These are phyloP conservation scores for Coleophora flavipennella DNA, from an alignment of 2,888 invertebrate genomes.

Conservation along the genomic window DNA sequence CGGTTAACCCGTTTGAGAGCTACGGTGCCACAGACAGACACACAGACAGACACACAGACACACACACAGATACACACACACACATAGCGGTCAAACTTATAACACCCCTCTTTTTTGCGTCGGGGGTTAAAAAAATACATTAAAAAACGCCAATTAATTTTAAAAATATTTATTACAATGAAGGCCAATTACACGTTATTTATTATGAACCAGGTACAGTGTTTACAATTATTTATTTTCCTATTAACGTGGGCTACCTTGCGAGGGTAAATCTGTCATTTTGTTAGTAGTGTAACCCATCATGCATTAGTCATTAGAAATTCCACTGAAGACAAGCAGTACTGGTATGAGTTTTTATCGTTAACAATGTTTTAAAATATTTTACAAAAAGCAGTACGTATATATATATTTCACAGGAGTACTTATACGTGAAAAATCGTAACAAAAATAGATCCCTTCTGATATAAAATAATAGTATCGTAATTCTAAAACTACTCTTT, in stretches of 20 bases:
- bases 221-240: slow-evolving; percentile 43
- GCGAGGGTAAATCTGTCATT: slow-evolving; percentile 24
- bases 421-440: slow-evolving; percentile 37
- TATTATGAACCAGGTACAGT: slow-evolving; percentile 69
- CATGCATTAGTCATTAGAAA: slow-evolving; percentile 9
- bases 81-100: no score
- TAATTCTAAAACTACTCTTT: slow-evolving; percentile 49
- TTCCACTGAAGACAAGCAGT: not conserved
- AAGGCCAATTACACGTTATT: slow-evolving; percentile 57
- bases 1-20: no score
- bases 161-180: slow-evolving; percentile 65
- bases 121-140: no score
- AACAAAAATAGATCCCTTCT: slow-evolving; percentile 66
- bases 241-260: slow-evolving; percentile 26
- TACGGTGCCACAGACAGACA: no score
- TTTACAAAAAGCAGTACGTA: no score
- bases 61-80: no score
- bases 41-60: no score
- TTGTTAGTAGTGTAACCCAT: slow-evolving; percentile 12
- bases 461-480: slow-evolving; percentile 44
- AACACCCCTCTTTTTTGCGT: no score
- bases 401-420: no score
- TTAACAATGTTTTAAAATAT: not conserved
- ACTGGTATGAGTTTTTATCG: not conserved
- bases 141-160: no score